These are phyloP conservation scores for Dione juno DNA, from an alignment of 2,888 invertebrate species.

Conservation along the genomic window DNA sequence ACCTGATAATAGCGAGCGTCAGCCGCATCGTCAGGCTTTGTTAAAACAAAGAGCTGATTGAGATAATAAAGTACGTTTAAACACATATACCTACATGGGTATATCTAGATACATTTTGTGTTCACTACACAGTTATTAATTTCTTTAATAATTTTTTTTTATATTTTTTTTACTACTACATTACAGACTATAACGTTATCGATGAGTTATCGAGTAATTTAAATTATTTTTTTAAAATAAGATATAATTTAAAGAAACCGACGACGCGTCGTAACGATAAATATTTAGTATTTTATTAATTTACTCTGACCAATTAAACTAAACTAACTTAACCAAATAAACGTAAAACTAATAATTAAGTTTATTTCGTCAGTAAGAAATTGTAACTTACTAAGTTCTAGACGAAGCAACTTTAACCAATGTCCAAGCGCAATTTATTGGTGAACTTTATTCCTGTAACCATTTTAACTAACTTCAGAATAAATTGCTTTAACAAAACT, in stretches of 20 bases:
- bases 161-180: too few species aligned
- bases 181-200: too few species aligned
- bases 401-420: conserved; percentile 25
- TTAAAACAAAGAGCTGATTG: conserved; percentile 6
- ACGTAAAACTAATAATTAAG: conserved; percentile 13
- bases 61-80: not conserved
- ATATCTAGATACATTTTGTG: not conserved
- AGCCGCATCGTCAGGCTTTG: conserved; percentile 1
- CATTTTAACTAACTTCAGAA: conserved; percentile 19
- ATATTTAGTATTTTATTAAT: conserved; percentile 5
- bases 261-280: too few species aligned
- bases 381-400: conserved; percentile 17
- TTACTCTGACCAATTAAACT: not conserved
- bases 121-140: not conserved
- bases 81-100: not conserved
- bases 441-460: conserved; percentile 23
- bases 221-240: too few species aligned
- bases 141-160: too few species aligned
- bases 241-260: too few species aligned
- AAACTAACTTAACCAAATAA: not conserved
- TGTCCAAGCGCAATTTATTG: conserved; percentile 25
- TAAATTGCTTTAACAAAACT: conserved; percentile 16
- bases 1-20: not conserved
- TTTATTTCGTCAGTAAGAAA: conserved; percentile 23
- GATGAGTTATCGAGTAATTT: too few species aligned